A percentile compares a stretch with the other conserved stretches of the same genome.
Conservation (phyloP, 1,140 invertebrate species). For the Hypsibius dujardini region DNA sequence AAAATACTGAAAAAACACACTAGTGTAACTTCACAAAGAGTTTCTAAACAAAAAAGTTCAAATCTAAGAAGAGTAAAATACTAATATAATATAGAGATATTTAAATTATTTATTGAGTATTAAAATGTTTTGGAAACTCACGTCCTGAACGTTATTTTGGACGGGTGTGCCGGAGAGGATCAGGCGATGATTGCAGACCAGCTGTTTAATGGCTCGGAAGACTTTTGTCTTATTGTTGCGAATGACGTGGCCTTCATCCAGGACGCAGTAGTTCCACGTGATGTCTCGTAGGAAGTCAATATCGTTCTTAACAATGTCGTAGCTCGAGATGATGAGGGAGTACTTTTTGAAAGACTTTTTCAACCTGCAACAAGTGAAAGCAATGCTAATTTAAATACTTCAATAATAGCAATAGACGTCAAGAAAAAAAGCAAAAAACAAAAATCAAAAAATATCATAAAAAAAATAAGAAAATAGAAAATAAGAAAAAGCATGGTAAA, state of each 20-base stretch:
- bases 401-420: no score
- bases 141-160: slow-evolving; percentile 63
- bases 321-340: slow-evolving; percentile 77
- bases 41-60: no score
- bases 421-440: no score
- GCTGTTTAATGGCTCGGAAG: slow-evolving; percentile 63
- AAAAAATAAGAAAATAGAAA: no score
- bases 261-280: slow-evolving; percentile 88
- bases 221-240: slow-evolving; percentile 89
- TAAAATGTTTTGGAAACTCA: neutral
- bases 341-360: slow-evolving; percentile 44
- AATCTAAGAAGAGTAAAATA: no score
- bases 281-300: slow-evolving; percentile 72
- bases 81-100: no score
- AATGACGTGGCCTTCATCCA: slow-evolving; percentile 95
- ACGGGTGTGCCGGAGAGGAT: slow-evolving; percentile 96
- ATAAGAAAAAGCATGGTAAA: no score
- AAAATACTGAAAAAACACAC: neutral
- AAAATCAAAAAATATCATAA: no score
- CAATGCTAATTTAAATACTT: neutral
- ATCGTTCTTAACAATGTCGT: slow-evolving; percentile 92
- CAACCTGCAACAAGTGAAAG: slow-evolving; percentile 28
- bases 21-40: neutral
- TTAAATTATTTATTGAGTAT: no score
- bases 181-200: slow-evolving; percentile 73